Evolutionary conservation across 2,888 invertebrate genomes (phyloP).

Genomic region (Trissolcus japonicus): DNA sequence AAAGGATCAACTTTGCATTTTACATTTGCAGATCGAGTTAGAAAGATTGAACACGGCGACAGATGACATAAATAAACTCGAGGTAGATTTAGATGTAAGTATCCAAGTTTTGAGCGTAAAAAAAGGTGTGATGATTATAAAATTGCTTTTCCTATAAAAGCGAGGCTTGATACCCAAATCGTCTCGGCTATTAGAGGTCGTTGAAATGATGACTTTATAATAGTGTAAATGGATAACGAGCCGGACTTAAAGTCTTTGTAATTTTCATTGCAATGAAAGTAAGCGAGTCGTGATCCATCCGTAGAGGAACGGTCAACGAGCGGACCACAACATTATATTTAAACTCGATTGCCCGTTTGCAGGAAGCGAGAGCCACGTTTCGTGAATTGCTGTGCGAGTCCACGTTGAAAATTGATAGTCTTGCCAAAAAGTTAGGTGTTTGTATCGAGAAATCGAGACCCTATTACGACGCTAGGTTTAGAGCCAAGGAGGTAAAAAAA

Average conservation of each 20-base stretch:
- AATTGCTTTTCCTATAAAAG: conserved; percentile 56
- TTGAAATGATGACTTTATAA: conserved; percentile 65
- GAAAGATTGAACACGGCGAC: conserved; percentile 93
- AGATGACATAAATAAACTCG: conserved; percentile 93
- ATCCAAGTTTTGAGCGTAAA: conserved; percentile 7
- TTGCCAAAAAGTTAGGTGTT: conserved; percentile 88
- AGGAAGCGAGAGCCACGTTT: conserved; percentile 90
- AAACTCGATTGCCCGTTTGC: conserved; percentile 28
- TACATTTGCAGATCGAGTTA: conserved; percentile 83
- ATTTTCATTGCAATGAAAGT: conserved; percentile 55
- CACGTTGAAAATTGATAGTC: conserved; percentile 86
- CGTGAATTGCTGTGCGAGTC: conserved; percentile 89
- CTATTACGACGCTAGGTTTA: conserved; percentile 92
- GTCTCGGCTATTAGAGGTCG: conserved; percentile 64
- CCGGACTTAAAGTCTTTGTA: conserved; percentile 53
- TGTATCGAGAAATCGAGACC: conserved; percentile 92
- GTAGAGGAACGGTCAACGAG: conserved; percentile 28
- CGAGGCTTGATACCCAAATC: conserved; percentile 56
- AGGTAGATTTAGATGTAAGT: conserved; percentile 90
- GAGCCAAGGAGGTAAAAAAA: conserved; percentile 86
- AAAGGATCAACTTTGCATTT: conserved; percentile 2
- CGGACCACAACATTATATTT: conserved; percentile 24
- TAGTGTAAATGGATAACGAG: conserved; percentile 68
- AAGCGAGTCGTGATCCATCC: conserved; percentile 40
- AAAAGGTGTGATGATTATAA: conserved; percentile 26